Evolutionary conservation across 2,113 vertebrate species (phyloP).

Genomic region (Oreochromis niloticus): DNA sequence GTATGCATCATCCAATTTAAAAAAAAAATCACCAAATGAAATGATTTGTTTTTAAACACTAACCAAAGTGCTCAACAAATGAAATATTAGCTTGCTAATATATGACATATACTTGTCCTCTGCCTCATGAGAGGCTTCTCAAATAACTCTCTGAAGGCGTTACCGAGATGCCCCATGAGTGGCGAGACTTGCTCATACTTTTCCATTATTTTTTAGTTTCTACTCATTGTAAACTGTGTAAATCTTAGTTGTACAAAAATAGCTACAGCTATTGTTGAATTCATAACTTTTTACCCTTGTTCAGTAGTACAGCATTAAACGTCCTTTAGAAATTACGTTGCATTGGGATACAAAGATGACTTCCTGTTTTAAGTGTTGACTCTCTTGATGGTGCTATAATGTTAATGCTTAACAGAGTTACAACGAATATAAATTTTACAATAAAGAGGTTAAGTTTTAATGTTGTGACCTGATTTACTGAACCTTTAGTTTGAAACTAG

Average conservation of each 20-base stretch:
- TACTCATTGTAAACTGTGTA: not conserved
- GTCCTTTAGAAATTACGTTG: not conserved
- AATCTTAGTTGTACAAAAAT: not conserved
- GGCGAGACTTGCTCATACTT: not conserved
- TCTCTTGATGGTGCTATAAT: not conserved
- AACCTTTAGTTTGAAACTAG: not conserved
- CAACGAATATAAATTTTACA: not conserved
- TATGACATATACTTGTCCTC: too few relatives aligned
- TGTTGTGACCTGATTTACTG: not conserved
- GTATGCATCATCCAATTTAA: not conserved
- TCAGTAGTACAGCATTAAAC: not conserved
- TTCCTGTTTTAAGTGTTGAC: not conserved
- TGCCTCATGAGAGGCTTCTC: not conserved
- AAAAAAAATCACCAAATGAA: not conserved
- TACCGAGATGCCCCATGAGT: not conserved
- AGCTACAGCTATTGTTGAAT: not conserved
- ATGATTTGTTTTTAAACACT: not conserved
- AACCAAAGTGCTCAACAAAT: not conserved
- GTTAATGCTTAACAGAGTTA: not conserved
- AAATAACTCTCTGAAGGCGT: not conserved
- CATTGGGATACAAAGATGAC: not conserved
- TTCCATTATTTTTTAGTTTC: not conserved
- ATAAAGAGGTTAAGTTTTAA: not conserved
- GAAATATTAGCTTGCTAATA: not conserved
- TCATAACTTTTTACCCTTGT: not conserved